These are phyloP conservation scores for Trichomalopsis sarcophagae DNA, from an alignment of 1,140 invertebrate species.

Conservation along the genomic window DNA sequence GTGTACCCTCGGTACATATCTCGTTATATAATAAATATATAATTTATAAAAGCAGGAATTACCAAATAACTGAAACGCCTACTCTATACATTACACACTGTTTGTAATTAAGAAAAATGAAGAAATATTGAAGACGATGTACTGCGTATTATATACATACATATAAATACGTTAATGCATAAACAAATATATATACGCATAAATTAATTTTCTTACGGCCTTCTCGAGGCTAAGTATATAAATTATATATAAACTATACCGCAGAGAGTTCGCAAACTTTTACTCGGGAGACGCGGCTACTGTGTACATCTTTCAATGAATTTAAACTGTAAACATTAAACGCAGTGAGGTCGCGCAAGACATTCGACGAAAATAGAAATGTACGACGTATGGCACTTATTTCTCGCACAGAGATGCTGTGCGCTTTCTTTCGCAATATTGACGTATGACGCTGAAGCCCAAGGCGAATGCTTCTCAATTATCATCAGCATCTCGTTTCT, in stretches of 20 bases:
- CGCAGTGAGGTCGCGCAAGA: background rate
- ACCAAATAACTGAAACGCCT: conserved; percentile 38
- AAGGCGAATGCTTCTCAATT: conserved; percentile 44
- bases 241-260: background rate
- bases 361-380: conserved; percentile 17
- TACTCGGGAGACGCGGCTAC: background rate
- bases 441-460: background rate
- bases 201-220: conserved; percentile 50
- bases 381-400: background rate
- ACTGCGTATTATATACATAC: conserved; percentile 21
- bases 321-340: conserved; percentile 8
- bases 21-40: conserved; percentile 18
- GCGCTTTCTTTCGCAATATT: conserved; percentile 4
- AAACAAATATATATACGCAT: conserved; percentile 1
- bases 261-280: conserved; percentile 32
- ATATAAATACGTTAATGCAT: background rate
- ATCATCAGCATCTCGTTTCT: background rate
- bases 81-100: conserved; percentile 33
- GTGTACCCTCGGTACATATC: background rate
- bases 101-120: conserved; percentile 41
- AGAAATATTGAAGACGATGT: conserved; percentile 30
- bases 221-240: conserved; percentile 37
- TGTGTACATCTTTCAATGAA: conserved; percentile 17
- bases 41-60: background rate
- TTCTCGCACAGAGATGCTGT: background rate